Conservation (phyloP, 2,888 invertebrate genomes). For the Lithophane leautieri region DNA sequence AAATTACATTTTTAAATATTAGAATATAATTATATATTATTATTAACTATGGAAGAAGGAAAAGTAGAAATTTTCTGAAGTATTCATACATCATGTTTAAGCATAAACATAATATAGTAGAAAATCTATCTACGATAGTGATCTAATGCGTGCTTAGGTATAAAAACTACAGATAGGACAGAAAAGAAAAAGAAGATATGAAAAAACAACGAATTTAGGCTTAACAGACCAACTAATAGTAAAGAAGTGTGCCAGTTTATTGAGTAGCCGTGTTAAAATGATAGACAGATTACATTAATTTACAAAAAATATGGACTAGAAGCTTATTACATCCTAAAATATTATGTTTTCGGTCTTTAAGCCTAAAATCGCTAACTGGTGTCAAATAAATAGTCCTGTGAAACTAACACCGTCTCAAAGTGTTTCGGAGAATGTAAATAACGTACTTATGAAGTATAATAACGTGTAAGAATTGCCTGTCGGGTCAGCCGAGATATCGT, state of each 20-base stretch:
- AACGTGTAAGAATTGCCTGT: slow-evolving; percentile 74
- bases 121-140: slow-evolving; percentile 59
- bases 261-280: slow-evolving; percentile 30
- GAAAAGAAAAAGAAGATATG: slow-evolving; percentile 46
- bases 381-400: slow-evolving; percentile 59
- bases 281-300: slow-evolving; percentile 28
- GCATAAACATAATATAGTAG: slow-evolving; percentile 37
- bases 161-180: slow-evolving; percentile 52
- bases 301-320: slow-evolving; percentile 21
- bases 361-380: slow-evolving; percentile 64
- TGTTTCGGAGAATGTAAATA: slow-evolving; percentile 64
- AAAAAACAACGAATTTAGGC: slow-evolving; percentile 64
- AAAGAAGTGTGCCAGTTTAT: slow-evolving; percentile 37
- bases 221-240: slow-evolving; percentile 65
- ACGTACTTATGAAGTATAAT: slow-evolving; percentile 53
- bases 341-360: slow-evolving; percentile 63
- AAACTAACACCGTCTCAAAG: slow-evolving; percentile 66
- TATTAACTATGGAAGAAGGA: slow-evolving; percentile 37
- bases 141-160: slow-evolving; percentile 40
- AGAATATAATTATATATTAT: background rate
- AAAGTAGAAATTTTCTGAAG: slow-evolving; percentile 30
- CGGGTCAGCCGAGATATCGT: slow-evolving; percentile 88
- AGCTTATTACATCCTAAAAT: slow-evolving; percentile 10
- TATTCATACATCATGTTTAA: slow-evolving; percentile 27
- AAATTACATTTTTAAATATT: no score